Evolutionary conservation across 2,888 invertebrate species (phyloP), one percentile per base, ranked within the genome.

Genomic region (Syrphus vitripennis): DNA sequence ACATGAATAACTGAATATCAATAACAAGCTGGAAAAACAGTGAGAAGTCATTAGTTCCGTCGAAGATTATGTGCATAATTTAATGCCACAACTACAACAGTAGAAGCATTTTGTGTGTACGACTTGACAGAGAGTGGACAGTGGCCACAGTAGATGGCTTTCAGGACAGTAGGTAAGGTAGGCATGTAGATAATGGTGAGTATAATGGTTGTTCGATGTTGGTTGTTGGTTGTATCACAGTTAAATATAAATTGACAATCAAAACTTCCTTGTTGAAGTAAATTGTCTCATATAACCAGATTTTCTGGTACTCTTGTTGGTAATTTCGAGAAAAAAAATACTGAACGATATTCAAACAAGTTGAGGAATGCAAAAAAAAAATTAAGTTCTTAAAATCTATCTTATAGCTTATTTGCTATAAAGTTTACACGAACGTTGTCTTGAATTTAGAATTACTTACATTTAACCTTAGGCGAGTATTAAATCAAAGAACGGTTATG

Each of bases 1-100:
- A 80, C 76, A 26, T 61, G 81, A 71, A 84, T 84, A 84, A 84
- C 84, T 84, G 76, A 84, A 84, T 81, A 80, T 61, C 65, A 81
- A 84, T 67, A 84, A 71, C 75, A 76, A 70, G 31, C 67, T 72
- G 24, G n/a, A 53, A 67, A 69, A 81, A 76, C 80, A 61, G 84
- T 67, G 67, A 80, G 76, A 76, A 71, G 80, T 80, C 84, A 81
- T 80, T 84, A 80, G 81, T 81, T 72, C 71, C 69, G 53, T 53
- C 45, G 76, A 72, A 50, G 67, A 80, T 77, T 77, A 76, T 76
- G 80, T 81, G 84, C 76, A 84, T 80, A 80, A 71, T 76, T 76
- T 53, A 45, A 80, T 84, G 71, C 12, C 37, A n/a, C 2, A 0
- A 4, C 3, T 19, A 4, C 37, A 37, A 5, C n/a, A 40, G 37